Percentiles rank a stretch among this genome's conserved stretches.
These are phyloP conservation scores for Rhinolophus sinicus DNA, from an alignment of 2,113 vertebrate species.

Conservation along the genomic window DNA sequence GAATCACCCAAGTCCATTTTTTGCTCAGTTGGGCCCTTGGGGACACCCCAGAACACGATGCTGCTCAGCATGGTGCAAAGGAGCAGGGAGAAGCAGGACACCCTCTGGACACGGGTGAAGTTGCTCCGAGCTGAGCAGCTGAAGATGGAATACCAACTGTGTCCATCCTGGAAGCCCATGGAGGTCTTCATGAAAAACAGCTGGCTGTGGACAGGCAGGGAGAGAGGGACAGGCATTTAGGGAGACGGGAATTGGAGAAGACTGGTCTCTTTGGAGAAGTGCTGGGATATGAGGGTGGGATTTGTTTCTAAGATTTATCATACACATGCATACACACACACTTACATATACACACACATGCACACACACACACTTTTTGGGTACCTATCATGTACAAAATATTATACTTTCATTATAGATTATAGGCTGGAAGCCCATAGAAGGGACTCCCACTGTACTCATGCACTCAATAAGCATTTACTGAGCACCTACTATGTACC, in stretches of 20 bases:
- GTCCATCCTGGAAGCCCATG: constrained; percentile 93
- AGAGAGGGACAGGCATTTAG: not conserved
- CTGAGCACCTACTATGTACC: not conserved
- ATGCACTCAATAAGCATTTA: not conserved
- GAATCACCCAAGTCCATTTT: constrained; percentile 96
- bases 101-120: constrained; percentile 94
- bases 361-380: not conserved
- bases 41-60: constrained; percentile 98
- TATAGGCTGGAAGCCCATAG: not conserved
- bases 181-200: constrained; percentile 96
- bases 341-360: not conserved
- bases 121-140: constrained; percentile 91
- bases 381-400: not conserved
- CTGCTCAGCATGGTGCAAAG: constrained; percentile 98
- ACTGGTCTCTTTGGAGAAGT: not conserved
- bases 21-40: constrained; percentile 94
- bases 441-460: not conserved
- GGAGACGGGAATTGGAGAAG: not conserved
- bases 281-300: not conserved
- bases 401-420: not conserved
- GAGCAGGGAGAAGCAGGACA: constrained; percentile 96
- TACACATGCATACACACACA: no score
- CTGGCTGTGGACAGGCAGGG: constrained; percentile 86
- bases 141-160: constrained; percentile 96
- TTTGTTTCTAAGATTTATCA: not conserved